Conservation (phyloP, 1,140 invertebrate species). For the Ooceraea biroi region DNA sequence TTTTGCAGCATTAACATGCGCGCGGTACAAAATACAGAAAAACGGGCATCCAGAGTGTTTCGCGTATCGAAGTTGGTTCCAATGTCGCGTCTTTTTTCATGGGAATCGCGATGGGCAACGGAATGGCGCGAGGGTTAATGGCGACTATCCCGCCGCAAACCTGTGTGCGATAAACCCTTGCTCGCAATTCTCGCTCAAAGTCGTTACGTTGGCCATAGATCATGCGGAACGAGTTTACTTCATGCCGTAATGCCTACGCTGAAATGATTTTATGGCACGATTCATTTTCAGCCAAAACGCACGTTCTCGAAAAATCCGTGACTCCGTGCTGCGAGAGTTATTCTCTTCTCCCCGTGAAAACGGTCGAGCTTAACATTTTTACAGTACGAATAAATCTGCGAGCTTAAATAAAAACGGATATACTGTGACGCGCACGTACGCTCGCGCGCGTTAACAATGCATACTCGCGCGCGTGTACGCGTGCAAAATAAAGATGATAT, state of each 20-base stretch:
- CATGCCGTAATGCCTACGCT: slow-evolving; percentile 57
- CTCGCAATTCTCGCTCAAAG: slow-evolving; percentile 63
- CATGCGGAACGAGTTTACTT: slow-evolving; percentile 71
- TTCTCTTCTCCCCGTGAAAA: slow-evolving; percentile 36
- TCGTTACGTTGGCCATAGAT: slow-evolving; percentile 70
- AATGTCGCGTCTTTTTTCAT: slow-evolving; percentile 55
- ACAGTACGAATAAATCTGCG: slow-evolving; percentile 31
- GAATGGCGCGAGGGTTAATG: slow-evolving; percentile 58
- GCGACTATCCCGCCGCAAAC: slow-evolving; percentile 55
- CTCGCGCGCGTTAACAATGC: neutral
- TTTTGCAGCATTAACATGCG: slow-evolving; percentile 13
- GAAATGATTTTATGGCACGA: slow-evolving; percentile 72
- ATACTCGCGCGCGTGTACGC: too few relatives aligned
- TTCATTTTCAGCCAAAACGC: slow-evolving; percentile 60
- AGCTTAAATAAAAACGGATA: slow-evolving; percentile 36
- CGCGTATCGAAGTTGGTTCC: slow-evolving; percentile 24
- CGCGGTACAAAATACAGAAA: neutral
- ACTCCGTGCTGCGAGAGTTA: neutral
- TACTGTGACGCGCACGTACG: slow-evolving; percentile 20
- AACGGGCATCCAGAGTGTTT: neutral
- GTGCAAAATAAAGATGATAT: slow-evolving; percentile 39
- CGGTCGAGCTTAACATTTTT: slow-evolving; percentile 45
- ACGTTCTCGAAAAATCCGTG: slow-evolving; percentile 31
- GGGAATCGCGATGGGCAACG: slow-evolving; percentile 5
- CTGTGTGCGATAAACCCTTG: slow-evolving; percentile 65